Conservation (phyloP, 2,113 vertebrate species). For the Esox niger region DNA sequence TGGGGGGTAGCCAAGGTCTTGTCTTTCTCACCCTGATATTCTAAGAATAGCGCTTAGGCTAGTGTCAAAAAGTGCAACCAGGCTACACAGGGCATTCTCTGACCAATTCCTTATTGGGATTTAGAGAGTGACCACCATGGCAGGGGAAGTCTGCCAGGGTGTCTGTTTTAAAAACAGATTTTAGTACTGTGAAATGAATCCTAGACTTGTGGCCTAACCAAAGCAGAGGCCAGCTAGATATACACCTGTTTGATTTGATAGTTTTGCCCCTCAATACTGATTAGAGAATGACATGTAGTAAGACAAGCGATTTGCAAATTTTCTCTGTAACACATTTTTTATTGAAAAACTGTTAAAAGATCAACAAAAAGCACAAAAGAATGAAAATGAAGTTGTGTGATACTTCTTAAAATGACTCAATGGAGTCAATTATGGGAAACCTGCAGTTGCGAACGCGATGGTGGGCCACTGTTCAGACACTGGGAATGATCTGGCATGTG, state of each 20-base stretch:
- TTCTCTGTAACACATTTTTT: too few species aligned
- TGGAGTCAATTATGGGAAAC: conserved; percentile 1
- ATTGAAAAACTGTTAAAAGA: too few species aligned
- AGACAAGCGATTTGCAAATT: too few species aligned
- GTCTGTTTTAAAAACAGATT: conserved; percentile 2
- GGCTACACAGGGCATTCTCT: conserved; percentile 34
- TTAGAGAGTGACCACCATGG: neutral
- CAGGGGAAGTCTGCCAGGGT: conserved; percentile 10
- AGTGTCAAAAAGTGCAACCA: conserved; percentile 51
- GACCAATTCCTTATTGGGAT: conserved; percentile 12
- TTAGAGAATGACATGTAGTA: too few species aligned
- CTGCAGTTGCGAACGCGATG: conserved; percentile 16
- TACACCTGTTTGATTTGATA: too few species aligned
- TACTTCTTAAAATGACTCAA: neutral
- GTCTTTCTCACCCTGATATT: conserved; percentile 48
- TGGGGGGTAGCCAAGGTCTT: conserved; percentile 65
- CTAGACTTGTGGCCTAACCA: neutral
- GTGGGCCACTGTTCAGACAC: conserved; percentile 28
- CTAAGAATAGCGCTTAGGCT: conserved; percentile 62
- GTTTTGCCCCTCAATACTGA: too few species aligned
- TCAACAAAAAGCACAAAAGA: too few species aligned
- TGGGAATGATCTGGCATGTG: conserved; percentile 21
- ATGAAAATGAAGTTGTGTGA: neutral
- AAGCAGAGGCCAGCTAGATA: neutral
- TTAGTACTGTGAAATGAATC: neutral